Percentiles rank a stretch among this genome's conserved stretches.
These are phyloP conservation scores for Clarias platycephalus DNA, from an alignment of 2,797 vertebrate genomes.

Conservation along the genomic window DNA sequence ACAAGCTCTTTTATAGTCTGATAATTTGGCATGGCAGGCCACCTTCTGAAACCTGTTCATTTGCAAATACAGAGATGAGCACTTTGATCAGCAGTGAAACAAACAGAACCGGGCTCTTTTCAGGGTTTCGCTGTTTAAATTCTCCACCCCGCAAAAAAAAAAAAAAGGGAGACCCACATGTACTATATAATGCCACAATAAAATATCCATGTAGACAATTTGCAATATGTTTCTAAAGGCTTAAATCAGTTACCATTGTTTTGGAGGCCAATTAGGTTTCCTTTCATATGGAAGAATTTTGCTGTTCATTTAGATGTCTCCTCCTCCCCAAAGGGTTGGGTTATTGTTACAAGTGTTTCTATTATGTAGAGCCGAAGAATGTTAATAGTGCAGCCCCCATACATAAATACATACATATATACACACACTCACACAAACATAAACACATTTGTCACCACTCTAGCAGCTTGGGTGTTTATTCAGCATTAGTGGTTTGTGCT, in stretches of 20 bases:
- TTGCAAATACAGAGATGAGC: slow-evolving; percentile 43
- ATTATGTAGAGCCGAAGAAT: background rate
- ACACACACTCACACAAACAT: slow-evolving; percentile 3
- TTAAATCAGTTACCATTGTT: background rate
- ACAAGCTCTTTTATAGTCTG: slow-evolving; percentile 31
- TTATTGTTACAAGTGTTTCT: background rate
- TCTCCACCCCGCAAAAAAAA: too few species aligned
- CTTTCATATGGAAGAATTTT: background rate
- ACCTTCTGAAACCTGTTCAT: slow-evolving; percentile 69
- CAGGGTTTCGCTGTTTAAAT: background rate
- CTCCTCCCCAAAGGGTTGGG: background rate
- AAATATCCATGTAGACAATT: background rate
- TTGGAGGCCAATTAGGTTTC: background rate
- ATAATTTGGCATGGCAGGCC: slow-evolving; percentile 46
- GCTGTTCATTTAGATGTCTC: background rate
- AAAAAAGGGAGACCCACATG: background rate
- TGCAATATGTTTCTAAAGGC: background rate
- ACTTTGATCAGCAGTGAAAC: slow-evolving; percentile 43
- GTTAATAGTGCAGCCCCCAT: slow-evolving; percentile 2
- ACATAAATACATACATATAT: slow-evolving; percentile 15
- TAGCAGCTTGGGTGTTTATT: slow-evolving; percentile 52
- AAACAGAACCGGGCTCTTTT: slow-evolving; percentile 41
- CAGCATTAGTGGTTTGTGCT: slow-evolving; percentile 47
- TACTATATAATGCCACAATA: background rate
- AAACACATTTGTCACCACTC: slow-evolving; percentile 47